phyloP scores from a whole-genome alignment of 2,888 invertebrate genomes.

The Pseudanteris insignis region DNA sequence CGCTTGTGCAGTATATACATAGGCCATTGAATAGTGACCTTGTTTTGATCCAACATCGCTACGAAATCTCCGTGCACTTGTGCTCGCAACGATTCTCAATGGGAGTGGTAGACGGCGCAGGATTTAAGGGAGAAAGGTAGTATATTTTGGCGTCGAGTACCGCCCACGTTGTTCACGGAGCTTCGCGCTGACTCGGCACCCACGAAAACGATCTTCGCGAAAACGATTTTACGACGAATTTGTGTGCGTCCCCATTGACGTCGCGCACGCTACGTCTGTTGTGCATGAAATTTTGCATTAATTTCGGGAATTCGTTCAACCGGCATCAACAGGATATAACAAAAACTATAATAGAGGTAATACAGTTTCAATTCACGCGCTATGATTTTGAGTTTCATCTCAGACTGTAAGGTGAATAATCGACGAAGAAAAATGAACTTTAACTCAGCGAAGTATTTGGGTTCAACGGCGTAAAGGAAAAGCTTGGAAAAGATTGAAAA shows the following conservation, averaged over 20 bases:
- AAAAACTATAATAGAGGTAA: too few species aligned
- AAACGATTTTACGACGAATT: conserved; percentile 55
- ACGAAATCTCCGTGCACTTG: conserved; percentile 40
- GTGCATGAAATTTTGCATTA: conserved; percentile 28
- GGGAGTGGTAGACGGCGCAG: conserved; percentile 45
- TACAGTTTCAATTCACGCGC: too few species aligned
- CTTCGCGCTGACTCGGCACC: conserved; percentile 57
- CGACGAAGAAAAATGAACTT: too few species aligned
- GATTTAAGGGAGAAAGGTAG: conserved; percentile 59
- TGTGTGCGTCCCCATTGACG: conserved; percentile 33
- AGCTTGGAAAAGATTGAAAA: too few species aligned
- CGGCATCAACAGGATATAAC: too few species aligned
- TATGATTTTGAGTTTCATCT: too few species aligned
- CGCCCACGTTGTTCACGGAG: conserved; percentile 63
- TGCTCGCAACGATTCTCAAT: conserved; percentile 43
- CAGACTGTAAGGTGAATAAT: too few species aligned
- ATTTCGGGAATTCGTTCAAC: conserved; percentile 6
- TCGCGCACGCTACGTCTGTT: conserved; percentile 17
- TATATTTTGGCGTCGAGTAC: conserved; percentile 58
- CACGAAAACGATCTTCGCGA: conserved; percentile 47
- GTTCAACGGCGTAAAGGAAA: too few species aligned
- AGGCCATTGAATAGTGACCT: conserved; percentile 53
- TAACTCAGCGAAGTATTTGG: too few species aligned
- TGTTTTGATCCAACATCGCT: conserved; percentile 52
- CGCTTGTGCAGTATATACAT: conserved; percentile 3